Base-by-base conservation (phyloP, 2,113 vertebrate genomes). In the Hydrolagus affinis region DNA sequence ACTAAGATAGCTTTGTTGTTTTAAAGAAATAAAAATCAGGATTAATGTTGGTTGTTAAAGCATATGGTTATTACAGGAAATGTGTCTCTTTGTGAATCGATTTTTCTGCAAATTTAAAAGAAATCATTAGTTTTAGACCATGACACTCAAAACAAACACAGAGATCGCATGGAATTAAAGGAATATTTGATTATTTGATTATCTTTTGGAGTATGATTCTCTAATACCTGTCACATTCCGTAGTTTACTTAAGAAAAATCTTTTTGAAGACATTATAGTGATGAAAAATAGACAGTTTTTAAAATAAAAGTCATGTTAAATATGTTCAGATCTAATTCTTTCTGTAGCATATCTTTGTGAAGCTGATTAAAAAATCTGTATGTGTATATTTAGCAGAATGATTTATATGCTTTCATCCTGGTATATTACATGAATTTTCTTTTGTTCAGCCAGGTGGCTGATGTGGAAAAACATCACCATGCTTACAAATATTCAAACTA, bases 101-200 rank as follows among this genome's bases (percentile, higher is more conserved):
- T 32, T 83, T 60, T 83, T 68, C 25, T 78, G 78, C 17, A 75
- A 75, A 56, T 75, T 32, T 32, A 32, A 56, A 44, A 74, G 19
- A 44, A 44, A 44, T 3, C 44, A 44, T 44, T 44, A 44, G 44
- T 19, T 57, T 75, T 57, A 57, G 32, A 32, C 66, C 66, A 7
- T 66, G 23, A 1, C 25, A 64, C 15, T 62, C 19, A 15, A 25
- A 19, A 28, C 21, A 66, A 64, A 19, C 2, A 23, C 11, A 28
- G 57, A 25, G 25, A 23, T 8, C 64, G 23, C 77, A 66, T 28
- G 11, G 60, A 64, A 21, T 83, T 62, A 83, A 21, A 32, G 62
- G 30, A 21, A 56, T 75, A 56, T 75, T 75, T 10, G 30, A 30
- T 44, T 32, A 83, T 8, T 66, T 21, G 23, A 17, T 64, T 64